Percentiles rank a stretch among this genome's conserved stretches.
Evolutionary conservation across 2,797 vertebrate genomes (phyloP).

Genomic region (Kryptolebias ocellatus): DNA sequence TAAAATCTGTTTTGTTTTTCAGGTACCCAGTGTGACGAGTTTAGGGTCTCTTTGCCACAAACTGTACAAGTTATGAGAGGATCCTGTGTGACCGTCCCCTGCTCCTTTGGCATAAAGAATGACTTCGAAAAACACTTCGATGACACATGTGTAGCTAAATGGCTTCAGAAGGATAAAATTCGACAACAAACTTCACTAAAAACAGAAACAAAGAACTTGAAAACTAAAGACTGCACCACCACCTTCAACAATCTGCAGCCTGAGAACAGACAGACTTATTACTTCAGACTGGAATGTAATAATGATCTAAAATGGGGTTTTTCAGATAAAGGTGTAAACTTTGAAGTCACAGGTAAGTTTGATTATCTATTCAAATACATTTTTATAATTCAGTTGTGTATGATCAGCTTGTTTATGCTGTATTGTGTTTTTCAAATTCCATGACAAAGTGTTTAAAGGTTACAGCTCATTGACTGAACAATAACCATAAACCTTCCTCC

Average conservation of each 20-base stretch:
- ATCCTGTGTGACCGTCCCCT: constrained; percentile 60
- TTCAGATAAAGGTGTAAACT: fast-evolving
- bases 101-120: constrained; percentile 6
- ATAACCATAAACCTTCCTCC: not conserved
- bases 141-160: not conserved
- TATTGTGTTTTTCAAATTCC: not conserved
- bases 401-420: too few species aligned
- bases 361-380: not conserved
- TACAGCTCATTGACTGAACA: too few species aligned
- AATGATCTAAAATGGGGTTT: fast-evolving
- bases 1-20: constrained; percentile 18
- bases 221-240: constrained; percentile 33
- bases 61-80: constrained; percentile 26
- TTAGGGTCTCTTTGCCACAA: fast-evolving
- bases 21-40: constrained; percentile 9
- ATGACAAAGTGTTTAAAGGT: not conserved
- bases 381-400: too few species aligned
- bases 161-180: fast-evolving
- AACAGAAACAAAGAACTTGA: not conserved
- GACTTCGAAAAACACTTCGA: not conserved
- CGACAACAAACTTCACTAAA: too few species aligned
- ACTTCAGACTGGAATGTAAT: not conserved
- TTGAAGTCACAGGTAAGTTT: constrained; percentile 35
- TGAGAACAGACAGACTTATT: fast-evolving
- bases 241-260: not conserved